Conservation (phyloP, 2,888 invertebrate genomes). For the Amiota mariae region DNA sequence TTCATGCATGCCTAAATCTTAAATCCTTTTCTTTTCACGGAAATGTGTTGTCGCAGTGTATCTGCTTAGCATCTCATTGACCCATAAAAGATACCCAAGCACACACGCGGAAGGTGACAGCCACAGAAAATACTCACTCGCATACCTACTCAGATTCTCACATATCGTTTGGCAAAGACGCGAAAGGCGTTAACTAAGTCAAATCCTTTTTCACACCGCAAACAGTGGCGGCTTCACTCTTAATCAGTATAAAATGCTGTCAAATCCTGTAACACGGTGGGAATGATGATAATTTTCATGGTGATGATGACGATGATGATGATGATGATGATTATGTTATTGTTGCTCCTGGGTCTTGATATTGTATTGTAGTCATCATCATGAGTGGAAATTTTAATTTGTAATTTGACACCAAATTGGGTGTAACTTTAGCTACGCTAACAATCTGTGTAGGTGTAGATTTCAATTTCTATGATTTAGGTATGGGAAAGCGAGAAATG, state of each 20-base stretch:
- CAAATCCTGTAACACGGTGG: background rate
- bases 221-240: constrained; percentile 13
- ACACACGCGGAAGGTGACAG: constrained; percentile 17
- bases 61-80: constrained; percentile 65
- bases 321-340: constrained; percentile 1
- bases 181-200: constrained; percentile 22
- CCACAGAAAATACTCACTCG: background rate
- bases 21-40: constrained; percentile 28
- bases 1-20: background rate
- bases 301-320: constrained; percentile 11
- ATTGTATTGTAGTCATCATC: too few species aligned
- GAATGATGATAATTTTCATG: background rate
- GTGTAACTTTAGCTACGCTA: constrained; percentile 65
- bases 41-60: constrained; percentile 26
- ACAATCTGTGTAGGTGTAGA: constrained; percentile 55
- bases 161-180: background rate
- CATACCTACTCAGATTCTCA: too few species aligned
- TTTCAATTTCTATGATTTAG: constrained; percentile 45
- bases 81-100: constrained; percentile 52
- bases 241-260: constrained; percentile 28
- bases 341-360: too few species aligned
- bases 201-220: constrained; percentile 33
- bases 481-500: background rate
- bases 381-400: constrained; percentile 59
- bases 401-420: constrained; percentile 68